These are phyloP conservation scores for Arnoldichthys spilopterus DNA, from an alignment of 2,797 vertebrate genomes.

Conservation along the genomic window DNA sequence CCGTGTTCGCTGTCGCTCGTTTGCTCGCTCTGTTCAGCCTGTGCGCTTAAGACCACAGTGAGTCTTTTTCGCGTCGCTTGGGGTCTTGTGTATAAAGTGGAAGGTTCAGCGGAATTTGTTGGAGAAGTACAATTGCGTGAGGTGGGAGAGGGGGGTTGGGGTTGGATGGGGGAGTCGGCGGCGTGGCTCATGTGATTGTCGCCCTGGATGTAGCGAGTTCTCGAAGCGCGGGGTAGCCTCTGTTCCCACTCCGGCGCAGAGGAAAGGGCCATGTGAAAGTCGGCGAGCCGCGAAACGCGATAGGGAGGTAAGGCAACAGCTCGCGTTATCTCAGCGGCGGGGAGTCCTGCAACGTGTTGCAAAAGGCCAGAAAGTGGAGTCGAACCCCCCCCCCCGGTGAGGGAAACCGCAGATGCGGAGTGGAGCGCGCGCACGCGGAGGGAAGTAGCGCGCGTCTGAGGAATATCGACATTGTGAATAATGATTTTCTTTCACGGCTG, in stretches of 20 bases:
- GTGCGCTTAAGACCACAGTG: not conserved
- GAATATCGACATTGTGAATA: not conserved
- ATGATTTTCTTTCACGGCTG: slow-evolving; percentile 4
- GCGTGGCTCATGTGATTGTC: not conserved
- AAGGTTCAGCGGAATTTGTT: not conserved
- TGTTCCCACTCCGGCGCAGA: too few species aligned
- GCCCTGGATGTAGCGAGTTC: not conserved
- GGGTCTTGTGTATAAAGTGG: not conserved
- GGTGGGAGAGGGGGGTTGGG: not conserved
- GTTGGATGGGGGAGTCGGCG: not conserved
- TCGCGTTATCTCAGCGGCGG: not conserved
- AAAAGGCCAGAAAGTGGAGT: not conserved
- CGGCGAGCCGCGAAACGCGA: not conserved
- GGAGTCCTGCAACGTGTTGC: slow-evolving; percentile 21
- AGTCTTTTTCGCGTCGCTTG: too few species aligned
- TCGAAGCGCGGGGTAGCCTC: not conserved
- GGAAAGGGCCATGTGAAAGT: not conserved
- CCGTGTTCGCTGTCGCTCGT: not conserved
- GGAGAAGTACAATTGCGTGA: not conserved
- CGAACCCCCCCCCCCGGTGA: not conserved
- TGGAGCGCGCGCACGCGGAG: not conserved
- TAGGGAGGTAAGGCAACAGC: not conserved
- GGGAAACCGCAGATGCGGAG: not conserved
- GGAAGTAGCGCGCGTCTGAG: not conserved
- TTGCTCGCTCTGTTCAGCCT: not conserved